Evolutionary conservation across 2,113 vertebrate genomes (phyloP), one percentile per base, ranked within the genome.

Genomic region (Struthidea cinerea): DNA sequence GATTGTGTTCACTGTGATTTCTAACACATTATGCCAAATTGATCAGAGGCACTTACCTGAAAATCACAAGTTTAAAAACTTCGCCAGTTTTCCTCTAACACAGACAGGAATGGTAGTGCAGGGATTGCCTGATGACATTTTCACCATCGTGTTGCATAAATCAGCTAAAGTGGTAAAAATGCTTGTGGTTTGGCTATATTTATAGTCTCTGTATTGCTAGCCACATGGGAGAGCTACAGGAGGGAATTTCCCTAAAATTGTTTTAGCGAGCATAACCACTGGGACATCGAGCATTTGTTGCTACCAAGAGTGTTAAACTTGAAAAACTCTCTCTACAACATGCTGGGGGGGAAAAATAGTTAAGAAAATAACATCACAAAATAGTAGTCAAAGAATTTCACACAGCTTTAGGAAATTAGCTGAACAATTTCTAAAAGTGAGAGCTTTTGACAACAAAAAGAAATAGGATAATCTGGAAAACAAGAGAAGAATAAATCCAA

Each of bases 131-230:
- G 90, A 84, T 88, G 82, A 86, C 82, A 93, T 94, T 93, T 94
- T 80, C 88, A 77, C 64, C 85, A 53, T 80, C 71, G 1, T 68
- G 42, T 84, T 81, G 56, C 76, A 90, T 93, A 95, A 90, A 95
- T 95, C 87, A 94, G 47, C 85, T 86, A 15, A 91, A 96, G 82
- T 92, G 83, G 93, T 95, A 97, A 96, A 96, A 97, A 92, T 90
- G 68, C 56, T 88, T 96, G 92, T 87, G 92, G 93, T 93, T 94
- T 96, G 94, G 88, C 90, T 86, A 27, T 86, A 89, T 88, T 96
- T 90, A 74, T 84, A 67, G 60, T 67, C 41, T 84, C 85, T 63
- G 46, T 71, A 64, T 92, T 96, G 79, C 85, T 88, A 86, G 87
- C 85, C 94, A 84, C 79, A 93, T 92, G 92, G 64, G 86, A 95